These are phyloP conservation scores for Tokudaia tokunoshimensis DNA, from an alignment of 2,797 vertebrate genomes.

Conservation along the genomic window DNA sequence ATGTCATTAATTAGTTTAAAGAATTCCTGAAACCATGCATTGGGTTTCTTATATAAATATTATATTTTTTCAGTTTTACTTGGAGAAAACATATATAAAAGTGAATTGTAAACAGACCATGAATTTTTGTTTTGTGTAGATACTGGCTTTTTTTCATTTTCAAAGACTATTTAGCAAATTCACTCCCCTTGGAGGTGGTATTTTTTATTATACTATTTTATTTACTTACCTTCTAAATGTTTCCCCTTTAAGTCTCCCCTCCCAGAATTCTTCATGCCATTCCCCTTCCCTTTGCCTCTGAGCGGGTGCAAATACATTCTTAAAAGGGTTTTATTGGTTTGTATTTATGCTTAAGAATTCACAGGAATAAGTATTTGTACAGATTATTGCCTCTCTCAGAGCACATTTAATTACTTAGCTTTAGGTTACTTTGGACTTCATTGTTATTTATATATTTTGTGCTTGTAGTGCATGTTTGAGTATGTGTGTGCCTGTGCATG, in stretches of 20 bases:
- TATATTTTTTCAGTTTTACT: not conserved
- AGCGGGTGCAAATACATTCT: too few relatives aligned
- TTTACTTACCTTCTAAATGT: too few relatives aligned
- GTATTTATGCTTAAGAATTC: not conserved
- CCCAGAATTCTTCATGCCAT: too few relatives aligned
- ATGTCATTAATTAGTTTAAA: not conserved
- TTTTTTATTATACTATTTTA: too few relatives aligned
- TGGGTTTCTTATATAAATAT: not conserved
- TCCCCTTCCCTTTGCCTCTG: too few relatives aligned
- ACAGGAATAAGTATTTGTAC: not conserved
- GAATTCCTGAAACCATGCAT: not conserved
- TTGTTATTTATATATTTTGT: not conserved
- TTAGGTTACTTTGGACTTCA: not conserved
- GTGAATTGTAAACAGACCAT: not conserved
- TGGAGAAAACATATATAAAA: not conserved
- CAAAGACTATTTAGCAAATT: not conserved
- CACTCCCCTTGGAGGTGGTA: not conserved
- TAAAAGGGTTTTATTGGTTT: constrained; percentile 25
- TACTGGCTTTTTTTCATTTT: not conserved
- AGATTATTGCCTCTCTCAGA: not conserved
- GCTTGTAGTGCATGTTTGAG: not conserved
- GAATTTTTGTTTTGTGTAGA: not conserved
- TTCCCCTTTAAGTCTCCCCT: too few relatives aligned
- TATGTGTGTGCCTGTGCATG: too few relatives aligned
- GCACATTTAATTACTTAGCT: not conserved